Evolutionary conservation across 2,113 vertebrate genomes (phyloP).

Genomic region (Halcyon malimbica): DNA sequence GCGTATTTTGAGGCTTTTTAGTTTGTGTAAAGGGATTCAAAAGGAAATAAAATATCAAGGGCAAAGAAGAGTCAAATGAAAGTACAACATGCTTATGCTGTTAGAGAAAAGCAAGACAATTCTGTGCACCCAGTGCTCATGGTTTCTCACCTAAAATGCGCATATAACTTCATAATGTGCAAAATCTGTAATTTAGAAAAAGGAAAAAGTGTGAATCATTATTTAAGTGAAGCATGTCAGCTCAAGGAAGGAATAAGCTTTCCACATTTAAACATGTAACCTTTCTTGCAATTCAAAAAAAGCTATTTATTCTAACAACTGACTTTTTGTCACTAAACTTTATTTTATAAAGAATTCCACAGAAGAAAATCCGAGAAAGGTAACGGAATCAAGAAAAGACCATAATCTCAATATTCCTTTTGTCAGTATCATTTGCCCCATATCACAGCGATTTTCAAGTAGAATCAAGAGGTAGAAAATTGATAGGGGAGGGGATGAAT

Average conservation of each 20-base stretch:
- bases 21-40: neutral
- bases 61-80: neutral
- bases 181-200: neutral
- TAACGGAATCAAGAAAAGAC: neutral
- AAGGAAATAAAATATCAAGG: neutral
- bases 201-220: neutral
- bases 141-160: neutral
- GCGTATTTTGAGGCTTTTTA: neutral
- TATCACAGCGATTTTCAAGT: constrained; percentile 52
- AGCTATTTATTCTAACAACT: neutral
- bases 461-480: constrained; percentile 72
- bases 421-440: neutral
- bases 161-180: neutral
- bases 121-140: neutral
- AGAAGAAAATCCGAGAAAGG: constrained; percentile 19
- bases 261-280: neutral
- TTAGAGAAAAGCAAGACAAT: neutral
- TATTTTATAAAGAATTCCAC: neutral
- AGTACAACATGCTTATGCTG: neutral
- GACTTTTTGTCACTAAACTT: neutral
- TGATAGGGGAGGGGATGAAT: constrained; percentile 63
- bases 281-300: neutral
- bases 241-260: neutral
- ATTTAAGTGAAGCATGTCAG: neutral
- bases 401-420: constrained; percentile 14